Conservation (phyloP, 2,113 vertebrate species). For the Pelobates fuscus region DNA sequence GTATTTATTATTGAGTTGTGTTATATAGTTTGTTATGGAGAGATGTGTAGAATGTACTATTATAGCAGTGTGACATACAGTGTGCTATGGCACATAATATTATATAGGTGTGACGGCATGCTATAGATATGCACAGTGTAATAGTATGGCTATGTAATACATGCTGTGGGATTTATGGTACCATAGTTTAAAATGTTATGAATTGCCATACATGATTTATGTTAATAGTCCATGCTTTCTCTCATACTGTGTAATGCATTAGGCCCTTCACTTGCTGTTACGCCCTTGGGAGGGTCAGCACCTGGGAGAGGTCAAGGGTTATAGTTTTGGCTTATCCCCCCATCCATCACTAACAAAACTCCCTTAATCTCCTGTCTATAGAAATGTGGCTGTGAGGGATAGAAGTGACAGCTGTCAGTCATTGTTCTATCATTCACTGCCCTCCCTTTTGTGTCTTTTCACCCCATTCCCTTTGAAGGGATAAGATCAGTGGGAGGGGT, state of each 20-base stretch:
- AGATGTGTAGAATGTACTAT: no score
- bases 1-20: no score
- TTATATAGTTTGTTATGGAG: no score
- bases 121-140: no score
- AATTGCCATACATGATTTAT: neutral
- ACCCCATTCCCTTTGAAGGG: conserved; percentile 15
- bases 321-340: conserved; percentile 8
- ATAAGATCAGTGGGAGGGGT: neutral
- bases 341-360: conserved; percentile 25
- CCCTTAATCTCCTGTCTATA: conserved; percentile 13
- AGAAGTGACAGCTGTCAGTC: conserved; percentile 49
- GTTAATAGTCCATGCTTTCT: neutral
- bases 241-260: neutral
- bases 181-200: no score
- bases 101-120: no score
- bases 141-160: no score
- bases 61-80: no score
- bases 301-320: conserved; percentile 34
- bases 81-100: no score
- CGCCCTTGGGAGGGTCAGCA: conserved; percentile 20
- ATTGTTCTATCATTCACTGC: neutral
- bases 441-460: conserved; percentile 11
- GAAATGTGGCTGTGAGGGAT: neutral
- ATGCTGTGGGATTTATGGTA: no score
- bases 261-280: neutral